Evolutionary conservation across 2,797 vertebrate species (phyloP).

Genomic region (Muraenolepis orangiensis): DNA sequence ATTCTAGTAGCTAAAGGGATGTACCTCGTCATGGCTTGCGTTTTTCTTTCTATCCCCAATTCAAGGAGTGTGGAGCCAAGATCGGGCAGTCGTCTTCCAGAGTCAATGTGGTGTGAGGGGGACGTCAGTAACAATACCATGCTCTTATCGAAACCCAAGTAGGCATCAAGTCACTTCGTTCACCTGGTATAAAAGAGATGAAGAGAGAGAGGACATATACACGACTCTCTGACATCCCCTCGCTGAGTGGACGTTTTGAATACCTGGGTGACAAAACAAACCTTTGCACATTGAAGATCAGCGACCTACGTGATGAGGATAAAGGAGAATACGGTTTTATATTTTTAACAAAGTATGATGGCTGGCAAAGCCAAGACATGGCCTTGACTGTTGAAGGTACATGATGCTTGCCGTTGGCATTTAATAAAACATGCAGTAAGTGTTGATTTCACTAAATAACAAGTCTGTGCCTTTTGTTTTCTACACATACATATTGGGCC

Average conservation of each 20-base stretch:
- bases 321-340: slow-evolving; percentile 30
- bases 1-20: too few species aligned
- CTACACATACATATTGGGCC: not conserved
- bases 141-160: slow-evolving; percentile 41
- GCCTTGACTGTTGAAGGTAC: slow-evolving; percentile 49
- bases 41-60: not conserved
- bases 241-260: not conserved
- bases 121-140: slow-evolving; percentile 41
- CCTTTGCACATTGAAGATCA: slow-evolving; percentile 49
- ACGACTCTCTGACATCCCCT: accelerated
- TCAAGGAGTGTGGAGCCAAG: slow-evolving; percentile 43
- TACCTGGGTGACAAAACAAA: slow-evolving; percentile 10
- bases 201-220: too few species aligned
- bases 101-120: slow-evolving; percentile 48
- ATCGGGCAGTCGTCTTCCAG: slow-evolving; percentile 31
- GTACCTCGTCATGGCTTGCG: not conserved
- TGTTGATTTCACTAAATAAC: too few species aligned
- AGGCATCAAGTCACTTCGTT: not conserved
- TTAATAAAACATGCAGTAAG: not conserved
- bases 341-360: not conserved
- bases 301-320: slow-evolving; percentile 25
- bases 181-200: slow-evolving; percentile 31
- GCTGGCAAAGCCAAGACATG: not conserved
- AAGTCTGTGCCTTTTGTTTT: not conserved
- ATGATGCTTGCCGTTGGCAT: not conserved